Evolutionary conservation across 30 jellyfish, hydroid and myxozoan genomes (phyloP).

Genomic region (Turritopsis rubra): DNA sequence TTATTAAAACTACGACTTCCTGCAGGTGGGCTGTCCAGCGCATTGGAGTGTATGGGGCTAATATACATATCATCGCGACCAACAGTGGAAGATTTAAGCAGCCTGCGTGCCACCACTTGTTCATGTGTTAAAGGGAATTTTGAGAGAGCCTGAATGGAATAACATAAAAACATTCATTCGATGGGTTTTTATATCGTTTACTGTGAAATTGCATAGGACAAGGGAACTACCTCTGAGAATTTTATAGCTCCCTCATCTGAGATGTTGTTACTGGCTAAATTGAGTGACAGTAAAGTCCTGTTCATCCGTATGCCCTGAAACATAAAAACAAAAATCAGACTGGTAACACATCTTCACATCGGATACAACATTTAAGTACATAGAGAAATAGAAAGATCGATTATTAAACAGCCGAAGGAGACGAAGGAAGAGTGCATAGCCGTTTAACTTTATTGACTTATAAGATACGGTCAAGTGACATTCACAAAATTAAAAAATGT

Average conservation of each 20-base stretch:
- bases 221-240: constrained; percentile 58
- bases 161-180: no score
- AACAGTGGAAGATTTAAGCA: constrained; percentile 33
- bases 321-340: background rate
- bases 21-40: constrained; percentile 20
- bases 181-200: no score
- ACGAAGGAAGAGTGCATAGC: no score
- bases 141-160: constrained; percentile 52
- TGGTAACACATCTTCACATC: no score
- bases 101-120: constrained; percentile 79
- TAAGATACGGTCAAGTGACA: no score
- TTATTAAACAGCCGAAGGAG: no score
- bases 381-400: no score
- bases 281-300: constrained; percentile 64
- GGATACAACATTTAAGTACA: no score
- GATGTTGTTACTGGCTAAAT: constrained; percentile 70
- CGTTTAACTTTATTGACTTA: no score
- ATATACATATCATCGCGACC: background rate
- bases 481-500: no score
- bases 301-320: constrained; percentile 87
- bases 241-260: constrained; percentile 61
- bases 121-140: constrained; percentile 74
- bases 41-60: background rate
- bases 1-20: constrained; percentile 33
- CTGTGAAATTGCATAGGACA: no score